Base-by-base conservation (phyloP, 2,888 invertebrate genomes). In the Pristionchus fissidentatus region DNA sequence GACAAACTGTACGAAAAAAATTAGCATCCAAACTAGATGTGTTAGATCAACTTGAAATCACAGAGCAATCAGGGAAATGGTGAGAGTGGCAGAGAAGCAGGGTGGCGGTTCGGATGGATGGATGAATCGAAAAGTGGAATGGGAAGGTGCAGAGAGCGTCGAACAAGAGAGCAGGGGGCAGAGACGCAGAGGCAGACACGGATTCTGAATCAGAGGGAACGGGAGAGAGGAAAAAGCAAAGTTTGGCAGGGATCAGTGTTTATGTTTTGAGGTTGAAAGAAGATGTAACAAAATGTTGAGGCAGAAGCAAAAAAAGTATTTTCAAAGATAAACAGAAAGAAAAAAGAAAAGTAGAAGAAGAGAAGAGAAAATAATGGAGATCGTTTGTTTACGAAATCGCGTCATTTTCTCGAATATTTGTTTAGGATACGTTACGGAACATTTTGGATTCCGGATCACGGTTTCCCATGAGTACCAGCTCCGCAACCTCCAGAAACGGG, bases 11-110 rank as follows among this genome's bases (percentile, higher is more conserved):
- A 70, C 70, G 70, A 70, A 70, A 41, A 70, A 43, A 70, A 70
- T 70, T 70, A 70, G 26, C 70, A 43, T n/a, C 70, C 70, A 70
- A 70, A 70, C 70, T 43, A 70, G 70, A 70, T 70, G n/a, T 26
- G 41, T 41, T 41, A 43, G 52, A 52, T n/a, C n/a, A n/a, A n/a
- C n/a, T n/a, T 1, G 38, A 38, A 43, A 8, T 41, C 38, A 38
- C 5, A 22, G 60, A 60, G 32, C 15, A n/a, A n/a, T n/a, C n/a
- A n/a, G n/a, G n/a, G 22, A 35, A 38, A 4, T 26, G 62, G 38
- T 38, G 38, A 66, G 62, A 66, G 62, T 29, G 62, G 4, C 22
- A 66, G 62, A 66, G 62, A 66, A 66, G 62, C 19, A 66, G 62
- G 38, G 62, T 19, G n/a, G n/a, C n/a, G n/a, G n/a, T n/a, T n/a